phyloP scores from a whole-genome alignment of 1,140 invertebrate genomes.

The Hycleus cichorii region DNA sequence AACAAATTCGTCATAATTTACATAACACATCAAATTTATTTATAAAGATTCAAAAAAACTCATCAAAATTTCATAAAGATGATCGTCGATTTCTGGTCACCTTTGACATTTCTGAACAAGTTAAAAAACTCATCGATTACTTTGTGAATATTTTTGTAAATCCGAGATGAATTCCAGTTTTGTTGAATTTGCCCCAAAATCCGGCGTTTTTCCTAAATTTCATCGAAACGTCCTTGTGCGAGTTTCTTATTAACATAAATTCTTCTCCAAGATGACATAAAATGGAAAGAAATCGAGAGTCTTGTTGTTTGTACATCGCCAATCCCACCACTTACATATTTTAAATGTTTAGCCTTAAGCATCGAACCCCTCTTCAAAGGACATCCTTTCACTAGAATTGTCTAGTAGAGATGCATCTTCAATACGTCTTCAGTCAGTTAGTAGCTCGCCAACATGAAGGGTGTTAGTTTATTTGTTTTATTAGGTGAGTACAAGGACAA shows the following conservation, averaged over 20 bases:
- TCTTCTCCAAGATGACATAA: neutral
- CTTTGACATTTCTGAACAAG: no score
- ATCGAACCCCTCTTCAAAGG: conserved; percentile 19
- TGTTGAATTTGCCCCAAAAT: no score
- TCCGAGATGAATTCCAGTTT: no score
- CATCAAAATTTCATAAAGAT: no score
- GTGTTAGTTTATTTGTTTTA: conserved; percentile 36
- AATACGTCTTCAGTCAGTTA: conserved; percentile 32
- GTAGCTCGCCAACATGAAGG: conserved; percentile 35
- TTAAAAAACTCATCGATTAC: no score
- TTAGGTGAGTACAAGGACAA: conserved; percentile 34
- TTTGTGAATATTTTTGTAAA: no score
- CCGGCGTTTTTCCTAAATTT: neutral
- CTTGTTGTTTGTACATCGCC: neutral
- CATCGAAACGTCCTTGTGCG: neutral
- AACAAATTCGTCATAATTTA: no score
- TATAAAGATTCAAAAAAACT: no score
- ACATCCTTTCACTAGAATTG: conserved; percentile 27
- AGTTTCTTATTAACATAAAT: neutral
- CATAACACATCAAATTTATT: no score
- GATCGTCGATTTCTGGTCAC: no score
- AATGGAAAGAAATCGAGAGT: conserved; percentile 9
- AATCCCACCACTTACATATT: neutral
- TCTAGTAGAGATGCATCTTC: conserved; percentile 22
- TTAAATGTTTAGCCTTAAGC: neutral